These are phyloP conservation scores for Denticeps clupeoides DNA, from an alignment of 2,797 vertebrate genomes.

Conservation along the genomic window DNA sequence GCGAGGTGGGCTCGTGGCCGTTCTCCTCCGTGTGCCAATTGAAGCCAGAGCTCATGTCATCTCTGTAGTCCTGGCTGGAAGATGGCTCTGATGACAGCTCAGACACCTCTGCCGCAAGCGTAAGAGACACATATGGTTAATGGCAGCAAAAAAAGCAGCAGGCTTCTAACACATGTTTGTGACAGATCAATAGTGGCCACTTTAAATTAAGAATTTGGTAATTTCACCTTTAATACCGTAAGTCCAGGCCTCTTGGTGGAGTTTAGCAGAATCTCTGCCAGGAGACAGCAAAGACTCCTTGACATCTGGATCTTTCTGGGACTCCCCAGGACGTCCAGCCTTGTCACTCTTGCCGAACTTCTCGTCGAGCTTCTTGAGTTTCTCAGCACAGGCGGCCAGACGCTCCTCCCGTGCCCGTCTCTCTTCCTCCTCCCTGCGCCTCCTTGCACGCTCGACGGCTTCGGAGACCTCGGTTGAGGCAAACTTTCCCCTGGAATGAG, in stretches of 20 bases:
- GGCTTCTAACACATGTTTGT: too few species aligned
- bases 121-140: not conserved
- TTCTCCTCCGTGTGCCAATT: constrained; percentile 74
- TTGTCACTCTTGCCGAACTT: constrained; percentile 76
- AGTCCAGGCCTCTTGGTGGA: constrained; percentile 62
- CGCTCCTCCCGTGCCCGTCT: constrained; percentile 82
- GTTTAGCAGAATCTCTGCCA: constrained; percentile 50
- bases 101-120: constrained; percentile 14
- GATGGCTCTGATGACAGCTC: constrained; percentile 59
- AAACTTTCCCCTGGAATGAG: constrained; percentile 74
- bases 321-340: constrained; percentile 59
- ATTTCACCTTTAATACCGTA: constrained; percentile 65
- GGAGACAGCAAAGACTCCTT: constrained; percentile 58
- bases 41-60: constrained; percentile 42
- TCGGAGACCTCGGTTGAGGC: constrained; percentile 83
- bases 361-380: constrained; percentile 92
- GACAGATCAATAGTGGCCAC: constrained; percentile 40
- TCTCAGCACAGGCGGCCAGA: constrained; percentile 88
- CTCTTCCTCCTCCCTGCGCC: constrained; percentile 87
- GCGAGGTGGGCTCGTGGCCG: constrained; percentile 63
- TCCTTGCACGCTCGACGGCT: constrained; percentile 85
- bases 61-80: constrained; percentile 58
- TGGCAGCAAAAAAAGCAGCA: not conserved
- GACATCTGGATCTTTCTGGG: constrained; percentile 57
- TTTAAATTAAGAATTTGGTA: constrained; percentile 37